phyloP scores from a whole-genome alignment of 2,797 vertebrate species.

The Coracias cyanogaster region DNA sequence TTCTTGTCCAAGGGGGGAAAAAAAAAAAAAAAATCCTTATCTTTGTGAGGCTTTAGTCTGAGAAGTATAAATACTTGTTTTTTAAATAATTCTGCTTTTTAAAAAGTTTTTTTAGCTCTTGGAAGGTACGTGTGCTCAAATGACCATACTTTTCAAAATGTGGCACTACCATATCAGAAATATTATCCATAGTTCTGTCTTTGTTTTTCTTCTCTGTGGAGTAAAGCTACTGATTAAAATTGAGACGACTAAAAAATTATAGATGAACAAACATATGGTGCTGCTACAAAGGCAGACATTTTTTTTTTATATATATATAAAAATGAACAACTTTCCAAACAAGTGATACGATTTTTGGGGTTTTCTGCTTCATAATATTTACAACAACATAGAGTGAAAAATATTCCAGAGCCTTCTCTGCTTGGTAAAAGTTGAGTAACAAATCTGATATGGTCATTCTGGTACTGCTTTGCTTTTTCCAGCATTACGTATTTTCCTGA shows the following conservation, averaged over 20 bases:
- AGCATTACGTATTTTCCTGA: background rate
- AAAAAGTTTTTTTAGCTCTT: background rate
- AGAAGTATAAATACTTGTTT: slow-evolving; percentile 24
- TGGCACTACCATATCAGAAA: background rate
- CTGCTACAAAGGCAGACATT: background rate
- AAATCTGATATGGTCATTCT: background rate
- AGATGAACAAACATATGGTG: background rate
- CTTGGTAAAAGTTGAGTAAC: background rate
- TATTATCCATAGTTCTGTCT: background rate
- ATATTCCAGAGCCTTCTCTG: background rate
- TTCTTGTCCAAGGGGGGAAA: background rate
- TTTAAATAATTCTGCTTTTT: background rate
- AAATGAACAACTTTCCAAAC: background rate
- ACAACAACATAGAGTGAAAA: background rate
- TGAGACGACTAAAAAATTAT: background rate
- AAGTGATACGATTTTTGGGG: background rate
- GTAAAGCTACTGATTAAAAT: background rate
- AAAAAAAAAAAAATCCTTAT: slow-evolving; percentile 20
- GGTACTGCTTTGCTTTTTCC: background rate
- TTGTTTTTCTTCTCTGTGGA: background rate
- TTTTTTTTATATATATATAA: background rate
- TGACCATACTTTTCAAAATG: background rate
- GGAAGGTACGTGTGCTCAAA: background rate
- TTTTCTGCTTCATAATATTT: background rate
- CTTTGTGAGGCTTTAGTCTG: background rate